These are phyloP conservation scores for Metallyticus violacea DNA, from an alignment of 2,888 invertebrate species.

Conservation along the genomic window DNA sequence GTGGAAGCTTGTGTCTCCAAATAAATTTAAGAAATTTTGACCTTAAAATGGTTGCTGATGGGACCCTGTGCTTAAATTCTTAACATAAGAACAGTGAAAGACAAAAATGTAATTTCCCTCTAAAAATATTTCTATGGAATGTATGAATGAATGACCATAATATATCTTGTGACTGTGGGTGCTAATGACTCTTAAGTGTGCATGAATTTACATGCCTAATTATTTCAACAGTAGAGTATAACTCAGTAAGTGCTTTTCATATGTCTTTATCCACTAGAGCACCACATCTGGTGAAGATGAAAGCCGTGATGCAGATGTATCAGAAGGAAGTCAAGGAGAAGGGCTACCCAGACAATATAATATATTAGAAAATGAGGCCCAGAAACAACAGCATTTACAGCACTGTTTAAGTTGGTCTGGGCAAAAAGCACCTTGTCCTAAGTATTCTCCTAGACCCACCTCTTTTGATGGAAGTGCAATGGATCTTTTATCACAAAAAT, in stretches of 20 bases:
- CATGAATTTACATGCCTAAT: background rate
- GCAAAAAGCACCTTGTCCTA: background rate
- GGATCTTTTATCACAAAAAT: background rate
- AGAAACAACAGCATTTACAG: background rate
- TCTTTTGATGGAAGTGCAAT: background rate
- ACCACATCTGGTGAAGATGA: slow-evolving; percentile 29
- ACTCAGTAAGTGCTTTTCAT: no score
- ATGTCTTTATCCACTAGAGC: background rate
- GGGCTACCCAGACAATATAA: background rate
- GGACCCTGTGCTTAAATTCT: no score
- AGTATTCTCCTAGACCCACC: background rate
- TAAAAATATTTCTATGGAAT: no score
- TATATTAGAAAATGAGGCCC: background rate
- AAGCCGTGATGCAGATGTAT: slow-evolving; percentile 25
- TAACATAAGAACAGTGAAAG: no score
- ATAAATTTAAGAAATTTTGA: no score
- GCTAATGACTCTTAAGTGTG: no score
- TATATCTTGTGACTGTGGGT: no score
- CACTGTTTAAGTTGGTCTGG: background rate
- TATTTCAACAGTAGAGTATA: background rate
- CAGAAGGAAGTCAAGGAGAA: slow-evolving; percentile 23
- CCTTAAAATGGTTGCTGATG: no score
- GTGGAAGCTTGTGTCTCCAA: no score
- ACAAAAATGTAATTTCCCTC: no score
- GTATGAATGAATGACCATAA: no score